phyloP scores from a whole-genome alignment of 2,113 vertebrate species.

The Etheostoma cragini region DNA sequence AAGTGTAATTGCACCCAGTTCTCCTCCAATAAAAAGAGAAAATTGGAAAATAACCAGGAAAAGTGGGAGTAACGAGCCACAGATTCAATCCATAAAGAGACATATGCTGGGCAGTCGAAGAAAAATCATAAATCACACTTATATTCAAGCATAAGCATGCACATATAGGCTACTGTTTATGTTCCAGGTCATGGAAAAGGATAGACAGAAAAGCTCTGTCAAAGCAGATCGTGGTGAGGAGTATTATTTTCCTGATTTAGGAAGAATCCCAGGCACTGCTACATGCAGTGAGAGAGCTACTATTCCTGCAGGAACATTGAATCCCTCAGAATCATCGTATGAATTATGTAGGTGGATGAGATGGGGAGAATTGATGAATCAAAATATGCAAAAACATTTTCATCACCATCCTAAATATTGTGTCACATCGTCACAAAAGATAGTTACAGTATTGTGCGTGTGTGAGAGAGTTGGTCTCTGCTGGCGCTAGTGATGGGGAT shows the following conservation, averaged over 20 bases:
- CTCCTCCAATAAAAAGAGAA: constrained; percentile 30
- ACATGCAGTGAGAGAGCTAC: constrained; percentile 23
- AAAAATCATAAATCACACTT: constrained; percentile 3
- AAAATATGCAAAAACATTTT: constrained; percentile 36
- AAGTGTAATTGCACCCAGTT: constrained; percentile 47
- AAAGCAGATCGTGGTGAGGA: not conserved
- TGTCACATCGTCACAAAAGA: constrained; percentile 51
- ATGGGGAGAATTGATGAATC: constrained; percentile 39
- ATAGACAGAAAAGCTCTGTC: constrained; percentile 12
- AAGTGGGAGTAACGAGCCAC: constrained; percentile 58
- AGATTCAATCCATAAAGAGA: constrained; percentile 38
- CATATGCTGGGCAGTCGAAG: constrained; percentile 23
- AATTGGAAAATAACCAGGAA: constrained; percentile 50
- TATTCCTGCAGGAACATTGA: not conserved
- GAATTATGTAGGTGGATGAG: constrained; percentile 35
- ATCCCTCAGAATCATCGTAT: not conserved
- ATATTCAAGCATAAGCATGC: not conserved
- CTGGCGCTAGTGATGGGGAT: constrained; percentile 42
- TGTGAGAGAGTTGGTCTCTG: constrained; percentile 12
- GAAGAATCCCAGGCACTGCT: not conserved
- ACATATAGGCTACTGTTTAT: not conserved
- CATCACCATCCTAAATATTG: constrained; percentile 32
- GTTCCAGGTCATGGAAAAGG: constrained; percentile 14
- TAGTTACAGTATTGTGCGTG: constrained; percentile 18
- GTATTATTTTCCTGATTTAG: constrained; percentile 26